These are phyloP conservation scores for Salminus brasiliensis DNA, from an alignment of 2,113 vertebrate species.

Conservation along the genomic window DNA sequence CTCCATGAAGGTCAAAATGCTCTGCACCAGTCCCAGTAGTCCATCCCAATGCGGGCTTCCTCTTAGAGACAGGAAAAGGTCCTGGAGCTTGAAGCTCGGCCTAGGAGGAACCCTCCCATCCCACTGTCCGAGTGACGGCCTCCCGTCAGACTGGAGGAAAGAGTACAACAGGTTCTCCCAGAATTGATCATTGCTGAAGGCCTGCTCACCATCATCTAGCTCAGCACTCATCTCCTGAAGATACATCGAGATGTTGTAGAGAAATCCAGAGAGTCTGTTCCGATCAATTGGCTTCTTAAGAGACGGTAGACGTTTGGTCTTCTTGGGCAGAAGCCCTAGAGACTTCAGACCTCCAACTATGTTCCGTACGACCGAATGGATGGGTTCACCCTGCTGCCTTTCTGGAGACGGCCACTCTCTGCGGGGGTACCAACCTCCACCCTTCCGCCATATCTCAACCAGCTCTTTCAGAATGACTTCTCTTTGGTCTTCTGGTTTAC, in stretches of 20 bases:
- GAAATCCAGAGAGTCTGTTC: slow-evolving; percentile 79
- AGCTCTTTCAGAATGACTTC: slow-evolving; percentile 70
- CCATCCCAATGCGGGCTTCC: slow-evolving; percentile 86
- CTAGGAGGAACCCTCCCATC: slow-evolving; percentile 70
- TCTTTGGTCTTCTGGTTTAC: slow-evolving; percentile 57
- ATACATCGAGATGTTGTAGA: slow-evolving; percentile 85
- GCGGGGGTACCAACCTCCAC: slow-evolving; percentile 54
- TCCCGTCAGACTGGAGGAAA: slow-evolving; percentile 73
- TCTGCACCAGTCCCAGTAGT: slow-evolving; percentile 80
- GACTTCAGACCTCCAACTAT: slow-evolving; percentile 75
- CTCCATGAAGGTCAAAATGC: slow-evolving; percentile 76
- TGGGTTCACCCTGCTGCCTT: slow-evolving; percentile 54
- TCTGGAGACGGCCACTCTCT: slow-evolving; percentile 45
- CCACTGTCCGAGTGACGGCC: slow-evolving; percentile 66
- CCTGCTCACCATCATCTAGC: slow-evolving; percentile 61
- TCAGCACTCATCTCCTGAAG: slow-evolving; percentile 82
- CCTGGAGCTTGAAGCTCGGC: slow-evolving; percentile 80
- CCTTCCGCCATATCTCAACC: slow-evolving; percentile 70
- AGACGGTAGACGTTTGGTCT: slow-evolving; percentile 60
- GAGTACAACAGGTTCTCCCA: slow-evolving; percentile 78
- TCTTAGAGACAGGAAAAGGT: slow-evolving; percentile 84
- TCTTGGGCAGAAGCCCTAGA: slow-evolving; percentile 68
- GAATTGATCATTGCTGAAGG: slow-evolving; percentile 68
- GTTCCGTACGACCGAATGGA: slow-evolving; percentile 68
- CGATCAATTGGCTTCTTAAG: slow-evolving; percentile 70